Conservation (phyloP, 2,113 vertebrate genomes). For the Rhinoptilus africanus region DNA sequence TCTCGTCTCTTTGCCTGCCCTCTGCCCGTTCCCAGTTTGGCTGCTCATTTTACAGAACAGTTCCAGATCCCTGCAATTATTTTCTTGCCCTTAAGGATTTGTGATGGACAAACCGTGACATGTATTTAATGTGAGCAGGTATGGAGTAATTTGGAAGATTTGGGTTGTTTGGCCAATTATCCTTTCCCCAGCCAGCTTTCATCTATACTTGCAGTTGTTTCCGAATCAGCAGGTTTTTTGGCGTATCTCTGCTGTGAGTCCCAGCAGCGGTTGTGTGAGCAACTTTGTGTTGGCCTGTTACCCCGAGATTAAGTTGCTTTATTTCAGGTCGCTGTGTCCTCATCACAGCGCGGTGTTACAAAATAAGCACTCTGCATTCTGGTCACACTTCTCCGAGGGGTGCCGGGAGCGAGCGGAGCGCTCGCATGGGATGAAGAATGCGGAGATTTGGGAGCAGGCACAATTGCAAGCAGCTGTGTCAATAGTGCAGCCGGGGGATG, state of each 20-base stretch:
- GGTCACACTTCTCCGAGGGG: conserved; percentile 27
- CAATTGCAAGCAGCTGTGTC: conserved; percentile 47
- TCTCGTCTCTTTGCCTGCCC: neutral
- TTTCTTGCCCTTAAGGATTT: neutral
- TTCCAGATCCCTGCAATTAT: neutral
- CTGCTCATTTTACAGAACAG: neutral
- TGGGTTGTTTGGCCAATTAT: neutral
- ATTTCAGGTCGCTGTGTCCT: neutral
- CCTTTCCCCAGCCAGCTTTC: neutral
- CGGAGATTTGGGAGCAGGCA: conserved; percentile 14
- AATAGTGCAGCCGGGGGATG: neutral
- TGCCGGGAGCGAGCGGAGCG: neutral
- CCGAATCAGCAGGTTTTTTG: neutral
- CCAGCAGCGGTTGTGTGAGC: neutral
- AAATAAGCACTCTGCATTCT: conserved; percentile 27
- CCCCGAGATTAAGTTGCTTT: neutral
- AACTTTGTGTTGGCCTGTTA: neutral
- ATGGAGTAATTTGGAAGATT: neutral
- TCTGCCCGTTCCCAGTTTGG: neutral
- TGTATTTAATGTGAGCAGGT: neutral
- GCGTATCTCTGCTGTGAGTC: neutral
- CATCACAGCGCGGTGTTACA: neutral
- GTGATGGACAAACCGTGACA: neutral
- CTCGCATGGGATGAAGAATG: conserved; percentile 26
- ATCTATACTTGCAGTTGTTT: neutral